A percentile compares a stretch with the other conserved stretches of the same genome.
Evolutionary conservation across 1,140 invertebrate species (phyloP).

Genomic region (Trichogramma pretiosum): DNA sequence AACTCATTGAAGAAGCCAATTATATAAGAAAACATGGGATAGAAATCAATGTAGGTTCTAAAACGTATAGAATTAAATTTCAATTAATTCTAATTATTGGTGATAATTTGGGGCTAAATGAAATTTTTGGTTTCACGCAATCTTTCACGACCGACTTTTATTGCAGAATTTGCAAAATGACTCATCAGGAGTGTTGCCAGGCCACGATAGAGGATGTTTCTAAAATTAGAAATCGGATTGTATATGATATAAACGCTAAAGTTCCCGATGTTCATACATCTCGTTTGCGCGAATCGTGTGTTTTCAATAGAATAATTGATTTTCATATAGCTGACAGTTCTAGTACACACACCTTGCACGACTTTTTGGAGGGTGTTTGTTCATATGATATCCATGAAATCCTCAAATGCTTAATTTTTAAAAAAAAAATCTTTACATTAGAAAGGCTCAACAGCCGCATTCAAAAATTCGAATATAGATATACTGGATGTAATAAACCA

Average conservation of each 20-base stretch:
- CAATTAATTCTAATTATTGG: constrained; percentile 11
- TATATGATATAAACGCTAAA: constrained; percentile 12
- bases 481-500: constrained; percentile 9
- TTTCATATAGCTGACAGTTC: constrained; percentile 13
- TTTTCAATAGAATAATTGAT: no score
- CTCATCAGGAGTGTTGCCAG: no score
- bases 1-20: constrained; percentile 15
- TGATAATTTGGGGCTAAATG: no score
- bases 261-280: constrained; percentile 3
- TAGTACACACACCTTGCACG: constrained; percentile 13
- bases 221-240: constrained; percentile 6
- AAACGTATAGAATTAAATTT: constrained; percentile 9
- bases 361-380: constrained; percentile 14
- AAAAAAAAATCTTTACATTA: constrained; percentile 8
- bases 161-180: constrained; percentile 16
- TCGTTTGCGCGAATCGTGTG: constrained; percentile 12
- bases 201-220: not conserved
- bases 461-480: constrained; percentile 11
- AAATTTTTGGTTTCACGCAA: no score
- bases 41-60: not conserved
- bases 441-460: constrained; percentile 12
- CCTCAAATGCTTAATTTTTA: not conserved
- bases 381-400: no score
- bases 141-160: no score
- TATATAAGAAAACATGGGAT: constrained; percentile 13